Evolutionary conservation across 1,140 invertebrate genomes (phyloP).

Genomic region (Drosophila punjabiensis): DNA sequence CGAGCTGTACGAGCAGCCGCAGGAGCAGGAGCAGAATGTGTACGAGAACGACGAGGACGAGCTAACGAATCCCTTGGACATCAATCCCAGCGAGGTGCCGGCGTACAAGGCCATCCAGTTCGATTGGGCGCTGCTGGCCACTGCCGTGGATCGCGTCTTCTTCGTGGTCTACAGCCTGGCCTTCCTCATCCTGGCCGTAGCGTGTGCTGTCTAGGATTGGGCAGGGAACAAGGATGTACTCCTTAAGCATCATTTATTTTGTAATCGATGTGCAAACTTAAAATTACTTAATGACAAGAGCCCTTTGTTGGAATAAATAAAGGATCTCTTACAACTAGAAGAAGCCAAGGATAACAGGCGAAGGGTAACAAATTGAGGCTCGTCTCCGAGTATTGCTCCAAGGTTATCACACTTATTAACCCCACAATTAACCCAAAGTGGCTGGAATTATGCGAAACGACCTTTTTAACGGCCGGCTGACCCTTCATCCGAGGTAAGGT

Average conservation of each 20-base stretch:
- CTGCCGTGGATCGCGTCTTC: conserved; percentile 87
- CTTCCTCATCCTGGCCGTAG: conserved; percentile 86
- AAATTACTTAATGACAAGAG: conserved; percentile 60
- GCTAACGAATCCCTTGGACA: conserved; percentile 62
- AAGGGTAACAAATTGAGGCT: conserved; percentile 72
- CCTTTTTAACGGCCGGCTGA: conserved; percentile 57
- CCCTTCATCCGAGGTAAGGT: conserved; percentile 6
- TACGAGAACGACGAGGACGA: conserved; percentile 81
- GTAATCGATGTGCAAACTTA: conserved; percentile 52
- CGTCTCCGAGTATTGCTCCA: conserved; percentile 51
- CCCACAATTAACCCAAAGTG: conserved; percentile 77
- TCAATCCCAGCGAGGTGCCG: conserved; percentile 83
- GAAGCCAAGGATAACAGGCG: conserved; percentile 35
- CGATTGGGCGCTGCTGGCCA: conserved; percentile 88
- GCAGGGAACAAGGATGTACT: neutral
- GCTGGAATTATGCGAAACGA: conserved; percentile 69
- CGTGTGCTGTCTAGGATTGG: conserved; percentile 85
- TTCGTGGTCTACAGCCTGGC: conserved; percentile 87
- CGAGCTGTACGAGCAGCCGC: conserved; percentile 74
- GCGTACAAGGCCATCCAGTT: conserved; percentile 85
- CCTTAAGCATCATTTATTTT: conserved; percentile 46
- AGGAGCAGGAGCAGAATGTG: conserved; percentile 65
- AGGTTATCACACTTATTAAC: conserved; percentile 70
- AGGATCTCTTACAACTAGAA: conserved; percentile 44
- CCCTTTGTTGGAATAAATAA: conserved; percentile 36